A percentile compares a stretch with the other conserved stretches of the same genome.
phyloP scores from a whole-genome alignment of 1,140 invertebrate species.

The Scylla paramamosain region DNA sequence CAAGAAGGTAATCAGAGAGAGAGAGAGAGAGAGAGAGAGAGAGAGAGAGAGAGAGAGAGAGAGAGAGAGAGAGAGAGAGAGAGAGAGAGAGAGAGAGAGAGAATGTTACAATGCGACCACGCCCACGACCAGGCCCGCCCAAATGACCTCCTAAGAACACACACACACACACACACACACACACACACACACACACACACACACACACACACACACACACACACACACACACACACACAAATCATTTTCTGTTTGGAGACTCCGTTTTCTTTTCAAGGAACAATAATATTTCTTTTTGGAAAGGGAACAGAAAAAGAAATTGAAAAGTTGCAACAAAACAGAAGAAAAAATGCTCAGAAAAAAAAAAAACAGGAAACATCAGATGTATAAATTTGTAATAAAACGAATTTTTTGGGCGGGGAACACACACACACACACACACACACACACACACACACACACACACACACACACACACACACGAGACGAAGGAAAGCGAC shows the following conservation, averaged over 20 bases:
- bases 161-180: slow-evolving; percentile 2
- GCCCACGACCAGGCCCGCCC: background rate
- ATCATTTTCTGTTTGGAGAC: background rate
- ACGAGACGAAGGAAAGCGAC: background rate
- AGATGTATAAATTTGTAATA: too few species aligned
- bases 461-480: slow-evolving; percentile 20
- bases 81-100: slow-evolving; percentile 16
- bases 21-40: too few species aligned
- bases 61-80: background rate
- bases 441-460: slow-evolving; percentile 12
- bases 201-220: slow-evolving; percentile 20
- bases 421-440: background rate
- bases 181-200: slow-evolving; percentile 20
- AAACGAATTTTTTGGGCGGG: too few species aligned
- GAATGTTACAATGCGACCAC: background rate
- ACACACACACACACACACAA: slow-evolving; percentile 21
- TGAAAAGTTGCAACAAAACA: too few species aligned
- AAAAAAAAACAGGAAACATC: too few species aligned
- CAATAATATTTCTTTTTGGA: background rate
- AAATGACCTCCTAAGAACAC: background rate
- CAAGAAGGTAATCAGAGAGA: too few species aligned
- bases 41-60: too few species aligned
- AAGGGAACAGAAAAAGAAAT: too few species aligned
- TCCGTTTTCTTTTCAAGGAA: background rate
- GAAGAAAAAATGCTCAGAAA: too few species aligned